phyloP scores from a whole-genome alignment of 2,888 invertebrate genomes.

The Thymelicus sylvestris region DNA sequence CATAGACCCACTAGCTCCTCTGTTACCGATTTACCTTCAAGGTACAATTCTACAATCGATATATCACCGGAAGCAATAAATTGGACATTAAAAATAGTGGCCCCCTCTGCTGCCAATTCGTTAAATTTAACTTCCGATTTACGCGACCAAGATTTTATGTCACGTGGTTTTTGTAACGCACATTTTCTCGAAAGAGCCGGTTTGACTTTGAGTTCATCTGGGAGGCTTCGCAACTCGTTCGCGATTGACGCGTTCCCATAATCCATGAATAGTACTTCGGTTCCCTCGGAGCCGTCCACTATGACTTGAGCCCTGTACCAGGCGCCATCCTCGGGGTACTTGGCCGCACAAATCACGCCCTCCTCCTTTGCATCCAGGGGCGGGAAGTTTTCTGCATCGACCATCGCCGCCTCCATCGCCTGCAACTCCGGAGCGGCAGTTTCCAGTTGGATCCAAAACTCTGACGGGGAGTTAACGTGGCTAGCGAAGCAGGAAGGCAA shows the following conservation, averaged over 20 bases:
- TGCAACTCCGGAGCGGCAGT: slow-evolving; percentile 84
- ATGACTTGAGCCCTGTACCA: slow-evolving; percentile 89
- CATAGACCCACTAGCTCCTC: slow-evolving; percentile 84
- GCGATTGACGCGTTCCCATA: slow-evolving; percentile 87
- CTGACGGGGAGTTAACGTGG: slow-evolving; percentile 89
- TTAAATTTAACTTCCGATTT: slow-evolving; percentile 87
- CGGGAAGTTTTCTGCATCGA: slow-evolving; percentile 82
- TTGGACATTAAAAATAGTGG: slow-evolving; percentile 88
- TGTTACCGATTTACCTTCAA: slow-evolving; percentile 86
- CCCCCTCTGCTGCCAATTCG: slow-evolving; percentile 88
- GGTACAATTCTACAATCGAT: slow-evolving; percentile 85
- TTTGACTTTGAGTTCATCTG: slow-evolving; percentile 84
- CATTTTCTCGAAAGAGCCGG: slow-evolving; percentile 87
- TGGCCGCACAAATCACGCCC: slow-evolving; percentile 86
- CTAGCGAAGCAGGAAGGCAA: slow-evolving; percentile 88
- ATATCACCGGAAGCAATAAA: slow-evolving; percentile 88
- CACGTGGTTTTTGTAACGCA: slow-evolving; percentile 84
- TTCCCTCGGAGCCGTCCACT: slow-evolving; percentile 81
- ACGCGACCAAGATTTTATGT: slow-evolving; percentile 86
- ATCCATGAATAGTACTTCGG: slow-evolving; percentile 88
- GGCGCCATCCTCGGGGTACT: slow-evolving; percentile 86
- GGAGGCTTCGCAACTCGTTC: slow-evolving; percentile 84
- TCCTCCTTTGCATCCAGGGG: slow-evolving; percentile 73
- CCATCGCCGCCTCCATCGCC: slow-evolving; percentile 83
- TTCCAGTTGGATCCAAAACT: slow-evolving; percentile 92